Evolutionary conservation across 2,888 invertebrate species (phyloP).

Genomic region (Aromia moschata): DNA sequence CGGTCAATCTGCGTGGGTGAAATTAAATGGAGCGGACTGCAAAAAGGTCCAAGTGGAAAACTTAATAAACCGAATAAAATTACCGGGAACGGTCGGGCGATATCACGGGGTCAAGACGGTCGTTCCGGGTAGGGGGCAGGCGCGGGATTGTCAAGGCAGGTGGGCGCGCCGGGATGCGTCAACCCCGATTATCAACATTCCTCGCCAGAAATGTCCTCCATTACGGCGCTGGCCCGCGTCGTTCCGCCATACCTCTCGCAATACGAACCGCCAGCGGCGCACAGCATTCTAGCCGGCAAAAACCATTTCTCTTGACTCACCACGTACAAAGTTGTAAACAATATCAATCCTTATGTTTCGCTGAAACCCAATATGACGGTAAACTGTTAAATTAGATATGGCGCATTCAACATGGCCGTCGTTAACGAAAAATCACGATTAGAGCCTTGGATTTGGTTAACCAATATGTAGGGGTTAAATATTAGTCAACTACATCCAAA

Average conservation of each 20-base stretch:
- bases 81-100: constrained; percentile 39
- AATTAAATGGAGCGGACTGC: constrained; percentile 42
- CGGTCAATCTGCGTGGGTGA: constrained; percentile 41
- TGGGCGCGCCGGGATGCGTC: constrained; percentile 42
- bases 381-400: no score
- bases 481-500: no score
- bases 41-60: constrained; percentile 42
- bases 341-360: no score
- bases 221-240: constrained; percentile 54
- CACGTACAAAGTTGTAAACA: no score
- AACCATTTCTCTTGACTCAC: no score
- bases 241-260: constrained; percentile 34
- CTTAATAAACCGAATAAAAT: constrained; percentile 48
- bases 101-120: constrained; percentile 53
- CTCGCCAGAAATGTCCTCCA: constrained; percentile 56
- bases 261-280: constrained; percentile 3
- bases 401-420: no score
- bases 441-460: no score
- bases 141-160: no score
- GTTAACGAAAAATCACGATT: no score
- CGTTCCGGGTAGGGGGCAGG: constrained; percentile 53
- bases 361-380: no score
- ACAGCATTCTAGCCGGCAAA: no score
- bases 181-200: constrained; percentile 60
- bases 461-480: no score